Base-by-base conservation (phyloP, 2,797 vertebrate species). In the Gorsachius magnificus region DNA sequence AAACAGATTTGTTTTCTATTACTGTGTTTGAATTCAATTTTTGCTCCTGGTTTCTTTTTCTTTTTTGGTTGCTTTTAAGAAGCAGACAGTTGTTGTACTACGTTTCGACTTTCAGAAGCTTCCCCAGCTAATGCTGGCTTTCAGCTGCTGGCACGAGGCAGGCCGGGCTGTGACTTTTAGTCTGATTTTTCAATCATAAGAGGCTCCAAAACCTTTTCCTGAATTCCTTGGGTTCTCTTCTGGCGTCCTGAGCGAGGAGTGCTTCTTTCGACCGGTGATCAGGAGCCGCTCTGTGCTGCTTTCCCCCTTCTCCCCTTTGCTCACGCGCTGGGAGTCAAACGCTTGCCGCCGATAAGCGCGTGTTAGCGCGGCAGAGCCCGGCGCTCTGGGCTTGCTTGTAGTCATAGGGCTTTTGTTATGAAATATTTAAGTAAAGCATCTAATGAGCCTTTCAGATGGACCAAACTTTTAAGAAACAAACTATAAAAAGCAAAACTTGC, bases 171-270 rank as follows among this genome's bases (percentile, higher is more conserved):
- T 91, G 83, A 89, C 93, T 95, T 91, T 86, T 81, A 86, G 83
- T 96, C 96, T 96, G 94, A 93, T 76, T 93, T 97, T 96, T 83
- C 88, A 93, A 60, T 97, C 91, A 78, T 28, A 50, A 82, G 84
- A 79, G 68, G 80, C 83, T 94, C 83, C 87, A 92, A 95, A 94
- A 90, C 84, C 74, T 93, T 87, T 96, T 86, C 91, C 89, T 96
- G 87, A 92, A 51, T 87, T 96, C 87, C 81, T 60, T 83, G 89
- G 72, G 87, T 75, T 92, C 79, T 86, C 65, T 71, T n/a, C 92
- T 93, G 96, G 87, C 69, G 45, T 83, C 70, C 84, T 69, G 53
- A 88, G 76, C 18, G 28, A 65, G 75, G 28, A 81, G 43, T 31
- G 38, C 17, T 91, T 70, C 75, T 77, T 94, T 76, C 35, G 0